Conservation (phyloP, 2,113 vertebrate species). For the Alligator sinensis region DNA sequence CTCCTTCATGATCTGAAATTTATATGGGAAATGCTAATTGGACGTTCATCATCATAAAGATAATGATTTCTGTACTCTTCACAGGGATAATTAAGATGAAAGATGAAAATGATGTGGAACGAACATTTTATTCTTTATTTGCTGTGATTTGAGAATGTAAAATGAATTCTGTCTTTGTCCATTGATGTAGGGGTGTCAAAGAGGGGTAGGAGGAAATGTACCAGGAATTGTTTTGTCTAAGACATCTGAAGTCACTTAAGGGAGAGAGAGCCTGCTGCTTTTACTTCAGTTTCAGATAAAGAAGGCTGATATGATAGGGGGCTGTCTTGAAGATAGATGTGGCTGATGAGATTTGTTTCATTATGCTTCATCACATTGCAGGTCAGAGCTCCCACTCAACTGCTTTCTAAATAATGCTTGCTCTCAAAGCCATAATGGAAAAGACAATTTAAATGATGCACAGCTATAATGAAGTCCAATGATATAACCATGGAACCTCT, state of each 20-base stretch:
- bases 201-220: neutral
- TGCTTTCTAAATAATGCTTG: slow-evolving; percentile 5
- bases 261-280: slow-evolving; percentile 20
- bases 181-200: slow-evolving; percentile 4
- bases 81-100: slow-evolving; percentile 83
- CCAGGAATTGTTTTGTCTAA: slow-evolving; percentile 25
- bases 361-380: neutral
- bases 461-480: neutral
- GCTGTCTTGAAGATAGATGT: slow-evolving; percentile 45
- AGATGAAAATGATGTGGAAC: slow-evolving; percentile 78
- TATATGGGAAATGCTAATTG: slow-evolving; percentile 85
- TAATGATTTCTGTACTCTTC: slow-evolving; percentile 83
- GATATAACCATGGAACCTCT: neutral
- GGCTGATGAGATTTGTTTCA: slow-evolving; percentile 6
- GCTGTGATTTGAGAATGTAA: slow-evolving; percentile 54
- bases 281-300: slow-evolving; percentile 28
- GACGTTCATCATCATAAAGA: slow-evolving; percentile 81
- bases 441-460: neutral
- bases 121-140: slow-evolving; percentile 76
- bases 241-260: slow-evolving; percentile 10
- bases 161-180: slow-evolving; percentile 69
- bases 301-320: neutral
- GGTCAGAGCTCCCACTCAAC: slow-evolving; percentile 7
- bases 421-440: slow-evolving; percentile 1
- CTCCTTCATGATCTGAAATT: slow-evolving; percentile 82